phyloP scores from a whole-genome alignment of 2,888 invertebrate species.

The Nymphalis urticae region DNA sequence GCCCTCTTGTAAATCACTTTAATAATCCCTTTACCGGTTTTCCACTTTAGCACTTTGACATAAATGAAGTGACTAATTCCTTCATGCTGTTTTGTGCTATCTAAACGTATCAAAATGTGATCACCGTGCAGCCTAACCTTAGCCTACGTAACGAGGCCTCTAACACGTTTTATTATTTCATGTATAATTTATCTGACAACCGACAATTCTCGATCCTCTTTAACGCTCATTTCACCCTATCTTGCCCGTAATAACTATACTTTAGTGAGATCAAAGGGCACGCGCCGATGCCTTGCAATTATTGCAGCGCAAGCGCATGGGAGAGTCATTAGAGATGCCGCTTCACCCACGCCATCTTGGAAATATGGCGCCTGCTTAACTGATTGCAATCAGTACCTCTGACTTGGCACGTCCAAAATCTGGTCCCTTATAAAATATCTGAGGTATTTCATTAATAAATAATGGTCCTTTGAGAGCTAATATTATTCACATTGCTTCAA shows the following conservation, averaged over 20 bases:
- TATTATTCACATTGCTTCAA: neutral
- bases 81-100: slow-evolving; percentile 14
- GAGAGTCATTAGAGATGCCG: slow-evolving; percentile 68
- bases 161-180: slow-evolving; percentile 69
- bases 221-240: slow-evolving; percentile 76
- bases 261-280: slow-evolving; percentile 76
- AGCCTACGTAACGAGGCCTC: slow-evolving; percentile 55
- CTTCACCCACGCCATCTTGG: slow-evolving; percentile 52
- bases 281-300: slow-evolving; percentile 74
- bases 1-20: slow-evolving; percentile 15
- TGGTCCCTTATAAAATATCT: neutral
- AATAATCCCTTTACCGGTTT: slow-evolving; percentile 18
- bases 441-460: neutral
- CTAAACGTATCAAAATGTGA: slow-evolving; percentile 23
- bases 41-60: slow-evolving; percentile 11
- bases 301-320: slow-evolving; percentile 71
- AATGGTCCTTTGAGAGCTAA: neutral
- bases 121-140: slow-evolving; percentile 8
- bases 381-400: slow-evolving; percentile 70
- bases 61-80: slow-evolving; percentile 23
- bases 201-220: slow-evolving; percentile 60
- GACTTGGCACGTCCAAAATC: slow-evolving; percentile 38
- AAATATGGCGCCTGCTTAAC: slow-evolving; percentile 67
- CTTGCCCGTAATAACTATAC: slow-evolving; percentile 76
- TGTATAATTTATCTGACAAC: slow-evolving; percentile 73